Base-by-base conservation (phyloP, 1,140 invertebrate species). In the Drosophila navojoa region DNA sequence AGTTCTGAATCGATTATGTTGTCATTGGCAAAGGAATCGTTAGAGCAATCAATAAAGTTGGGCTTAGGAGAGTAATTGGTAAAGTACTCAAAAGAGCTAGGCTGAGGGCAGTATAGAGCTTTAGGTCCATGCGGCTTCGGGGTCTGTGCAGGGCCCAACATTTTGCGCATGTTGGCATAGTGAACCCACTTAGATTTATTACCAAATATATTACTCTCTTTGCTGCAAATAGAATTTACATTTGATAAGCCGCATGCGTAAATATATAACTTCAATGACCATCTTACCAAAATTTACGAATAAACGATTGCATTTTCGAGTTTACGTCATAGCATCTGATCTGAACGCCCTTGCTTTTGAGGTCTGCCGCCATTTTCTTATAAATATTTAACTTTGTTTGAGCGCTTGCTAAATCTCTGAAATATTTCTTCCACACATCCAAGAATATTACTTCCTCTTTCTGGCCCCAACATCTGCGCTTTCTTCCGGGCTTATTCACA, bases 201-300 rank as follows among this genome's bases (percentile, higher is more conserved):
- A 3, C 63, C 73, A 0, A 16, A 16, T 13, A 5, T 7, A 11
- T 68, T 44, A 0, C 25, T 40, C 10, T 66, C 47, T 19, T 29
- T 16, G 35, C 78, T 80, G 22, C 13, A 44, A 25, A 32, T 27
- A 13, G 13, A 7, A 7, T 7, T 0, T 0, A 16, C 1, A 7
- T 13, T 38, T 1, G 19, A 42, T 16, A 22, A 38, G 19, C 10
- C 9, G 9, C 10, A 7, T 22, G 11, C 7, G 4, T 4, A 1
- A 0, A 7, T 2, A 4, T 5, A 7, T 0, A 15, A 0, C 3
- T 13, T 3, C 6, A 7, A 6, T n/a, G 1, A 0, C 7, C 1
- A n/a, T 5, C 53, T 76, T 52, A 80, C 78, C 50, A 62, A 32
- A 66, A 80, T 19, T 42, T 57, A 7, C 78, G 73, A 19, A 4